A percentile compares a stretch with the other conserved stretches of the same genome.
These are phyloP conservation scores for Vanessa atalanta DNA, from an alignment of 1,140 invertebrate species.

Conservation along the genomic window DNA sequence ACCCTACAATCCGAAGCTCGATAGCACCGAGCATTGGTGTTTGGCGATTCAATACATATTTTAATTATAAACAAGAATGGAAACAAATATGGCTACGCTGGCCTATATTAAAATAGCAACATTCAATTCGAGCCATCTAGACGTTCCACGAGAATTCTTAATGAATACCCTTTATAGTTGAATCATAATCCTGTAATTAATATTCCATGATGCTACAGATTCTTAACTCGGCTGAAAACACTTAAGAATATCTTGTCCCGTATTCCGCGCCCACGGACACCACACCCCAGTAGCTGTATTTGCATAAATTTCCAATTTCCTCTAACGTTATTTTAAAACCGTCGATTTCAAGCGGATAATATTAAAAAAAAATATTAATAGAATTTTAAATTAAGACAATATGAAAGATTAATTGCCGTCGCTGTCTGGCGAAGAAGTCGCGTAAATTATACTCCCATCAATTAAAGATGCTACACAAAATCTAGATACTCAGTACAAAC, in stretches of 20 bases:
- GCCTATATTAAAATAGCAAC: no score
- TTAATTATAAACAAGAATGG: no score
- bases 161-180: neutral
- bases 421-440: neutral
- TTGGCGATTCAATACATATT: no score
- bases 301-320: constrained; percentile 23
- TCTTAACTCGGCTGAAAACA: neutral
- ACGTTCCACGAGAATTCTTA: neutral
- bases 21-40: no score
- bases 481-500: no score
- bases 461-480: no score
- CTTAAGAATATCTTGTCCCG: neutral
- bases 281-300: constrained; percentile 1
- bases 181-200: neutral
- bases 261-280: neutral
- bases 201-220: neutral
- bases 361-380: neutral
- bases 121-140: no score
- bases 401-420: neutral
- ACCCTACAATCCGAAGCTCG: no score
- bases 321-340: neutral
- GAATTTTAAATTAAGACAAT: no score
- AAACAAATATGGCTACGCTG: no score
- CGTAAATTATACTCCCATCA: no score
- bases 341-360: neutral